Evolutionary conservation across 2,797 vertebrate genomes (phyloP), one percentile per base, ranked within the genome.

Genomic region (Thunnus albacares): DNA sequence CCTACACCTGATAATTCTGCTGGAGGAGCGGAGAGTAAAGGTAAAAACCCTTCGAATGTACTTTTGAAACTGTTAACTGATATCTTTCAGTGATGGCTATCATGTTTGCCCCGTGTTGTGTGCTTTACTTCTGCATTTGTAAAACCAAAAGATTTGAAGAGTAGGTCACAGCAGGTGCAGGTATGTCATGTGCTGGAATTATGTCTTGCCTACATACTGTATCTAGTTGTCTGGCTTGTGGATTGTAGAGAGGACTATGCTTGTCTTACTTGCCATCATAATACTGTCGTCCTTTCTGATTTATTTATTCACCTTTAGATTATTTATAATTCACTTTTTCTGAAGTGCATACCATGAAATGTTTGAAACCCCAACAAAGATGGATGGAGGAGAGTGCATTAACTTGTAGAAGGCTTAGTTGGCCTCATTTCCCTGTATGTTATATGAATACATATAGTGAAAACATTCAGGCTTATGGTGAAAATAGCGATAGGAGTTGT

Each of bases 21-120:
- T 71, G 96, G 97, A 82, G 97, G 96, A 86, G 91, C 96, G 80
- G 98, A 99, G 90, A 97, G 82, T 89, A 99, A 99, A 99, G 98
- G 98, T 99, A 75, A 59, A 74, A 65, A 10, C 0, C 4, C 0
- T 28, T 77, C 2, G 11, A 14, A 70, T 61, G 15, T 24, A 17
- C 6, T 51, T n/a, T n/a, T 43, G 4, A 43, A 14, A 43, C 3
- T 1, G 4, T 43, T 43, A 1, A 14, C 18, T 51, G 47, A 51
- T 49, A 18, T 49, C 45, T 43, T 13, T 43, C 12, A 47, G 14
- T 47, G 45, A 18, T 47, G 14, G 45, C 5, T 15, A 20, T 66
- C 20, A 7, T 65, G n/a, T 14, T 67, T 38, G 9, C 10, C 20
- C 6, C 22, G 2, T 0, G 56, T 15, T 52, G 15, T 74, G 49